Percentiles rank a stretch among this genome's conserved stretches.
Conservation (phyloP, 2,888 invertebrate species). For the Caenorhabditis parvicauda region DNA sequence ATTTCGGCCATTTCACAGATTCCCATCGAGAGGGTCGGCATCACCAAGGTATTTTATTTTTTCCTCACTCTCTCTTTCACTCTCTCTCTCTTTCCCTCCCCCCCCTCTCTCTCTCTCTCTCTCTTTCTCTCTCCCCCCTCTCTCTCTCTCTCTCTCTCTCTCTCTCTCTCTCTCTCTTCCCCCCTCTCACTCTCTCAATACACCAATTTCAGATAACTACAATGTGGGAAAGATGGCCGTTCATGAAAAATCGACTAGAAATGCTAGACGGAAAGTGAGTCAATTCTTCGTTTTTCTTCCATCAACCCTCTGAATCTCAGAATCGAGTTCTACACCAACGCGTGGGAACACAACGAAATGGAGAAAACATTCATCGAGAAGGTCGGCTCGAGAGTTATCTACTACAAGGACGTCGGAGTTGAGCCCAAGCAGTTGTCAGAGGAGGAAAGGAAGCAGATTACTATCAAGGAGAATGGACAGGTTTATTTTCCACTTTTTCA, state of each 20-base stretch:
- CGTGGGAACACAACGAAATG: neutral
- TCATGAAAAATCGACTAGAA: conserved; percentile 28
- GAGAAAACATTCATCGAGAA: conserved; percentile 10
- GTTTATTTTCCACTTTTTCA: neutral
- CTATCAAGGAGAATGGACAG: conserved; percentile 36
- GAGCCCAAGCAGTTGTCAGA: conserved; percentile 36
- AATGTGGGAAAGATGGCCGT: conserved; percentile 46
- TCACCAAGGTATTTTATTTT: conserved; percentile 23
- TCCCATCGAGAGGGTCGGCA: conserved; percentile 29
- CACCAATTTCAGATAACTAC: conserved; percentile 2
- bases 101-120: too few species aligned
- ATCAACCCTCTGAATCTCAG: conserved; percentile 3
- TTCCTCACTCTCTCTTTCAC: too few species aligned
- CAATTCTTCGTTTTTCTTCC: neutral
- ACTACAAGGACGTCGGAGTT: conserved; percentile 43
- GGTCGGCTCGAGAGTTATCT: conserved; percentile 25
- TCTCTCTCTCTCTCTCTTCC: too few species aligned
- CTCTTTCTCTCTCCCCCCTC: neutral
- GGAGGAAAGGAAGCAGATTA: conserved; percentile 49
- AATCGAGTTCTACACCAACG: conserved; percentile 11
- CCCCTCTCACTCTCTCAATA: too few species aligned
- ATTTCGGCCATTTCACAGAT: conserved; percentile 21
- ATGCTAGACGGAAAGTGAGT: conserved; percentile 30
- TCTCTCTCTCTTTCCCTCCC: too few species aligned
- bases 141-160: neutral